These are phyloP conservation scores for Drosophila varians DNA, from an alignment of 1,140 invertebrate species.

Conservation along the genomic window DNA sequence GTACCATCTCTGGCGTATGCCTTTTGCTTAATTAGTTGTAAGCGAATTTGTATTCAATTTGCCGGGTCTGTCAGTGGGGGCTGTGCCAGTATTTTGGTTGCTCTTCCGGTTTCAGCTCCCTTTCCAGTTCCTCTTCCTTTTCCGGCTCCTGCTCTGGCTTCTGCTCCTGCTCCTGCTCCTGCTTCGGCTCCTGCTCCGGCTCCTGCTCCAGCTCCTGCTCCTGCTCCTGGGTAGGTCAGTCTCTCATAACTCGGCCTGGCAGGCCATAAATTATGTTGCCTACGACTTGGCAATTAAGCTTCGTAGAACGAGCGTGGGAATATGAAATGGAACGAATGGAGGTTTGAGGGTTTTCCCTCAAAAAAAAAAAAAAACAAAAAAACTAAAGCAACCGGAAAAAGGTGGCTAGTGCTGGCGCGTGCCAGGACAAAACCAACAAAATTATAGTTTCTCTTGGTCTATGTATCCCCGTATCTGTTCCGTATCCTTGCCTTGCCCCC, in stretches of 20 bases:
- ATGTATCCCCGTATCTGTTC: neutral
- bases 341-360: neutral
- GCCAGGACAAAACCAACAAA: slow-evolving; percentile 33
- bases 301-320: neutral
- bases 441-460: slow-evolving; percentile 27
- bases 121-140: neutral
- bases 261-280: slow-evolving; percentile 76
- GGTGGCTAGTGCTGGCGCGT: slow-evolving; percentile 45
- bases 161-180: neutral
- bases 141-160: neutral
- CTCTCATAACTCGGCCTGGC: slow-evolving; percentile 59
- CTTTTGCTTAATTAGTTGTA: slow-evolving; percentile 73
- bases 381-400: neutral
- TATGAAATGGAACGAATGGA: neutral
- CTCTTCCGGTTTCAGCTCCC: neutral
- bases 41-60: slow-evolving; percentile 79
- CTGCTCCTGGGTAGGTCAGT: slow-evolving; percentile 1
- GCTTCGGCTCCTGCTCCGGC: no score
- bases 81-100: slow-evolving; percentile 7
- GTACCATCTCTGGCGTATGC: slow-evolving; percentile 9
- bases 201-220: slow-evolving; percentile 7
- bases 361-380: neutral
- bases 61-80: slow-evolving; percentile 11
- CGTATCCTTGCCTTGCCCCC: neutral
- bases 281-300: slow-evolving; percentile 75